A percentile compares a stretch with the other conserved stretches of the same genome.
Evolutionary conservation across 2,113 vertebrate species (phyloP).

Genomic region (Entosphenus tridentatus): DNA sequence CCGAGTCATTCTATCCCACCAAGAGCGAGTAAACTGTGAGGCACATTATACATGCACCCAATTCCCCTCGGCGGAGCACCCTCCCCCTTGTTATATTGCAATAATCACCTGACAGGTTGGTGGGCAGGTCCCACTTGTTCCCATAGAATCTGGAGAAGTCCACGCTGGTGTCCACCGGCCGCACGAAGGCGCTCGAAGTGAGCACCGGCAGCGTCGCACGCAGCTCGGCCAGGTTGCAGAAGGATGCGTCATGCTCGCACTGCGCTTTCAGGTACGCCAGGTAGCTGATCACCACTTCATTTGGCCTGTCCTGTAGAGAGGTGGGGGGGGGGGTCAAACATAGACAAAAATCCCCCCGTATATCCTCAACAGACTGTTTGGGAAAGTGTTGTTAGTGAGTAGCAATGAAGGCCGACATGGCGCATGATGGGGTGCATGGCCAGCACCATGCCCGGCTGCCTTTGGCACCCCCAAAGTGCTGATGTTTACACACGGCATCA

Average conservation of each 20-base stretch:
- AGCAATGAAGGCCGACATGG: too few relatives aligned
- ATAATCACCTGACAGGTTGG: slow-evolving; percentile 22
- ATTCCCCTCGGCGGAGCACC: too few relatives aligned
- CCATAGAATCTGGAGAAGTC: slow-evolving; percentile 29
- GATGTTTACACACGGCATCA: too few relatives aligned
- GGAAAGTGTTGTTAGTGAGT: too few relatives aligned
- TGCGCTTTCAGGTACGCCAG: slow-evolving; percentile 35
- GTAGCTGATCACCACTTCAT: slow-evolving; percentile 27
- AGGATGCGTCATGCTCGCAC: slow-evolving; percentile 13
- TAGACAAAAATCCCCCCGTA: not conserved
- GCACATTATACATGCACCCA: too few relatives aligned
- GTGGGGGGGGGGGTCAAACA: not conserved
- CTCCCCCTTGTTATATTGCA: not conserved
- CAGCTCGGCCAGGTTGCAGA: slow-evolving; percentile 15
- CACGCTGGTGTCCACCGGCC: slow-evolving; percentile 18
- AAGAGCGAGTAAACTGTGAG: too few relatives aligned
- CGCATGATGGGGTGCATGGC: too few relatives aligned
- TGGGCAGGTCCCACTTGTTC: slow-evolving; percentile 22
- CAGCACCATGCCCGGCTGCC: too few relatives aligned
- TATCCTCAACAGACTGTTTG: too few relatives aligned
- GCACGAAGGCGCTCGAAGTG: slow-evolving; percentile 24
- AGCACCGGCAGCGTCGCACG: slow-evolving; percentile 21
- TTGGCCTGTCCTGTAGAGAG: slow-evolving; percentile 19
- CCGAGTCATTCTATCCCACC: too few relatives aligned
- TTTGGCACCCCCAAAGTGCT: too few relatives aligned